Evolutionary conservation across 2,888 invertebrate species (phyloP), one percentile per base, ranked within the genome.

Genomic region (Polyploca ridens): DNA sequence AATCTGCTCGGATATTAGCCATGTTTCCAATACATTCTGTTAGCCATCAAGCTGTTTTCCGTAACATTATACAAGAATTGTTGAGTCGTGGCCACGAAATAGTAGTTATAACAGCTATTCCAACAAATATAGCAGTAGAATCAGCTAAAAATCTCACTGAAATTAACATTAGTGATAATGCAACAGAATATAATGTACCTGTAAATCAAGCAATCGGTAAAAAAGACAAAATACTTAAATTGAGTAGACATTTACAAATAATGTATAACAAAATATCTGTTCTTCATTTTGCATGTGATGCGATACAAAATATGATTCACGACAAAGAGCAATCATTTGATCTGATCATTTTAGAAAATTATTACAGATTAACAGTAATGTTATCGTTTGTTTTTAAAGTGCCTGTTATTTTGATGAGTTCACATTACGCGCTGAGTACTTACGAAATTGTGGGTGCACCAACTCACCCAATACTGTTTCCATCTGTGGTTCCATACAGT

Each of bases 31-130:
- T 75, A 1, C 85, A 91, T 0, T 88, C 90, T 0, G 77, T 90
- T 16, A 94, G 92, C 63, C 94, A 94, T 63, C 91, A 92, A 73
- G 74, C 89, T 0, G 85, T 86, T 0, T 90, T 83, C 64, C 79
- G 85, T 57, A 78, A 84, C 0, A 62, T 94, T 0, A 84, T 86
- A 5, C 74, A 82, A 19, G 90, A 88, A 57, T 70, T 95, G 57
- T 83, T 83, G 0, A 82, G 73, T 54, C 78, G 87, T n/a, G 93
- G 92, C 1, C 94, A 94, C 66, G 81, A 93, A 58, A 66, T 94
- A 0, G 78, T 85, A 0, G 76, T 91, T 0, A 67, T 91, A 0
- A 91, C 94, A 0, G 64, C 93, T 2, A 72, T 91, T 64, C 91
- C 92, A 1, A 76, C 69, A 0, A 86, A 78, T 10, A 62, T 73